Conservation (phyloP, 1,140 invertebrate genomes). For the Choristoneura fumiferana region DNA sequence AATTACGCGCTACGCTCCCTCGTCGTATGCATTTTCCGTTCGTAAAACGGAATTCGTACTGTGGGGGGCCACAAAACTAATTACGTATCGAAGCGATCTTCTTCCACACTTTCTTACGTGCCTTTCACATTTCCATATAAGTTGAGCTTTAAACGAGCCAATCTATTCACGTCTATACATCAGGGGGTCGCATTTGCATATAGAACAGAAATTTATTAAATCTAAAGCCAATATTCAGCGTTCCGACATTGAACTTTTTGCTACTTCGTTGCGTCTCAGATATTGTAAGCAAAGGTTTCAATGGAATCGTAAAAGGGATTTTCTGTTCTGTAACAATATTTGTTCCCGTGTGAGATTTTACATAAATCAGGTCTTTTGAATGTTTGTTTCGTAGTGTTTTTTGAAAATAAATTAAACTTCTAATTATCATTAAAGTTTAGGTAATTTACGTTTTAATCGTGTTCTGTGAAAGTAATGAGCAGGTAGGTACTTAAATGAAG, state of each 20-base stretch:
- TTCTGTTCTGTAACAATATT: conserved; percentile 6
- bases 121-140: conserved; percentile 77
- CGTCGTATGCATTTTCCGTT: conserved; percentile 46
- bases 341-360: background rate
- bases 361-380: background rate
- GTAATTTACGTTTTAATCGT: no score
- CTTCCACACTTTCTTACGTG: conserved; percentile 74
- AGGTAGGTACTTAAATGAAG: no score
- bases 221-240: conserved; percentile 76
- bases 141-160: conserved; percentile 77
- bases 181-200: conserved; percentile 77
- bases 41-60: conserved; percentile 54
- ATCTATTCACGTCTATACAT: conserved; percentile 79
- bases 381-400: background rate
- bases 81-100: conserved; percentile 73
- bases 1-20: conserved; percentile 48
- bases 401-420: background rate
- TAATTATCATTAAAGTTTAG: no score
- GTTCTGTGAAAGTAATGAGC: no score
- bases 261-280: conserved; percentile 63
- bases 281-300: conserved; percentile 27
- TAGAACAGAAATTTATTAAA: conserved; percentile 78
- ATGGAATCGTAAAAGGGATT: conserved; percentile 5
- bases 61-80: conserved; percentile 69
- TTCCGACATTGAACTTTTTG: conserved; percentile 72